These are phyloP conservation scores for Leptopilina syphax DNA, from an alignment of 2,888 invertebrate genomes.

Conservation along the genomic window DNA sequence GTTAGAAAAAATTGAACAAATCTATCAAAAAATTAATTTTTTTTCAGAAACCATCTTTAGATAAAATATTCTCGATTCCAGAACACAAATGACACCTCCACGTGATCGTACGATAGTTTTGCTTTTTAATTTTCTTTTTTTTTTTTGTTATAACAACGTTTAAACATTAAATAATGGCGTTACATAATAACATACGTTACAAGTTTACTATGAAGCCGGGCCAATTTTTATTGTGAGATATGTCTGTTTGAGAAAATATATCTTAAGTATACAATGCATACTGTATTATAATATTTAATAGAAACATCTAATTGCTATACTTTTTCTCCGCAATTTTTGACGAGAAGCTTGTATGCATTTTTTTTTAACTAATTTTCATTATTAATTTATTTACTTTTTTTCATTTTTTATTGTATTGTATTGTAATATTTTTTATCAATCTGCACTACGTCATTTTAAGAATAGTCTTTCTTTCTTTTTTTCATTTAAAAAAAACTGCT, in stretches of 20 bases:
- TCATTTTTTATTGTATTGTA: conserved; percentile 10
- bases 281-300: conserved; percentile 54
- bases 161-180: conserved; percentile 46
- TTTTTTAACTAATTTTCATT: conserved; percentile 22
- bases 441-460: conserved; percentile 26
- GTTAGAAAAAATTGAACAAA: no score
- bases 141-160: conserved; percentile 50
- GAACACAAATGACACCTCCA: conserved; percentile 31
- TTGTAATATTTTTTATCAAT: background rate
- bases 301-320: conserved; percentile 57
- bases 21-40: background rate
- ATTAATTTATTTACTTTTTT: conserved; percentile 13
- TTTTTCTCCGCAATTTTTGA: conserved; percentile 52
- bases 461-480: conserved; percentile 30
- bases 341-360: conserved; percentile 55
- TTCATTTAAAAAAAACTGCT: no score
- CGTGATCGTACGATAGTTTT: conserved; percentile 41
- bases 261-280: conserved; percentile 58
- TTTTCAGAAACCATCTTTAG: conserved; percentile 39
- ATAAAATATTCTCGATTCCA: conserved; percentile 28
- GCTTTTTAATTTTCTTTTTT: background rate
- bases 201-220: conserved; percentile 67
- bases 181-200: conserved; percentile 46
- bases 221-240: conserved; percentile 68
- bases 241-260: conserved; percentile 72